phyloP scores from a whole-genome alignment of 2,888 invertebrate species.

The Cantharis lateralis region DNA sequence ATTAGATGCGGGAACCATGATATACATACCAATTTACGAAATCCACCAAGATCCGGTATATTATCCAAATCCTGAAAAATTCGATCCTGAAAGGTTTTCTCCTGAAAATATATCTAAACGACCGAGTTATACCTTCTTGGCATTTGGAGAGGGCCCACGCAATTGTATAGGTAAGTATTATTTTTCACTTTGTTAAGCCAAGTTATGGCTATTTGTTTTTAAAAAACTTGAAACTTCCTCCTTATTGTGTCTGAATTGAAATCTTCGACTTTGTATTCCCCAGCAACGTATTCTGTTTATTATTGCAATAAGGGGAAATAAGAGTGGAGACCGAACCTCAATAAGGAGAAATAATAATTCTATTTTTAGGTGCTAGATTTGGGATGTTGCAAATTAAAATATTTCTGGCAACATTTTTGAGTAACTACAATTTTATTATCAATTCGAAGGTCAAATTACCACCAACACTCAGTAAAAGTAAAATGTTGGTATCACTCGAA shows the following conservation, averaged over 20 bases:
- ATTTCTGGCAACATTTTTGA: background rate
- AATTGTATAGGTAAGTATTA: conserved; percentile 59
- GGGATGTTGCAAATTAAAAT: background rate
- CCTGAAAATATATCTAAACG: conserved; percentile 56
- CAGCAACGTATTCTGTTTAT: too few relatives aligned
- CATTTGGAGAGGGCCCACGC: conserved; percentile 63
- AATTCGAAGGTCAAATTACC: background rate
- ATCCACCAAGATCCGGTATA: conserved; percentile 43
- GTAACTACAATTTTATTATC: background rate
- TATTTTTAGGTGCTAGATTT: background rate
- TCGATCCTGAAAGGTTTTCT: conserved; percentile 65
- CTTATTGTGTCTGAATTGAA: too few relatives aligned
- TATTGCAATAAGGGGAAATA: too few relatives aligned
- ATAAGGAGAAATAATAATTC: too few relatives aligned
- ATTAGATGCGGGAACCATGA: conserved; percentile 36
- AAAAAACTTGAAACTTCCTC: too few relatives aligned
- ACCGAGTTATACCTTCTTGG: conserved; percentile 60
- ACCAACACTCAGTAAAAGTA: background rate
- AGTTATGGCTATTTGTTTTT: too few relatives aligned
- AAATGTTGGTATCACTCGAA: background rate
- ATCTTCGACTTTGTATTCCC: too few relatives aligned
- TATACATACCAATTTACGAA: conserved; percentile 39
- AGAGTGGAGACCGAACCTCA: too few relatives aligned
- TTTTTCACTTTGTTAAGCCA: too few relatives aligned
- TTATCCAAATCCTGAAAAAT: conserved; percentile 63